Percentiles rank a stretch among this genome's conserved stretches.
phyloP scores from a whole-genome alignment of 2,113 vertebrate genomes.

The Xiphorhynchus elegans region DNA sequence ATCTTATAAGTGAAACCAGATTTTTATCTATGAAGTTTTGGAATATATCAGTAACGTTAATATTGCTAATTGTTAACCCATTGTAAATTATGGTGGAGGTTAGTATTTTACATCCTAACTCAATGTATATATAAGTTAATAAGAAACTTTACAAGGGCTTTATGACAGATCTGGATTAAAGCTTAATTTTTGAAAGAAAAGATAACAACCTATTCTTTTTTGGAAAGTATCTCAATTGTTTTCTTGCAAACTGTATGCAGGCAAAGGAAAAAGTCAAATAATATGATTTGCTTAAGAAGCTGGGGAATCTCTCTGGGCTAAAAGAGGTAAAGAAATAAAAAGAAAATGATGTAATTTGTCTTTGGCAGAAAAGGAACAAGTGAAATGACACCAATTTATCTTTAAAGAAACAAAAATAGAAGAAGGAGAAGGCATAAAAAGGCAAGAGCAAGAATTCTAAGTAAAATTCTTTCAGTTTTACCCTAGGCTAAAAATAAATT shows the following conservation, averaged over 20 bases:
- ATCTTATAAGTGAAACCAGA: not conserved
- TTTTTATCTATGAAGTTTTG: not conserved
- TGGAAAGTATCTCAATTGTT: not conserved
- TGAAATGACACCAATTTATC: conserved; percentile 32
- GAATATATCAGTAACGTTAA: not conserved
- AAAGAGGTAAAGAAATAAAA: conserved; percentile 14
- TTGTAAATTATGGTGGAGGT: not conserved
- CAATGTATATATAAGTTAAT: not conserved
- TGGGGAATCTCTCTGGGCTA: not conserved
- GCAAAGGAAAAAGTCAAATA: not conserved
- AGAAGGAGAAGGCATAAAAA: not conserved
- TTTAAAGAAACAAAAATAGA: conserved; percentile 2
- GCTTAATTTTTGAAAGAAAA: not conserved
- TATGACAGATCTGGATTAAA: not conserved
- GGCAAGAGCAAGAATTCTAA: not conserved
- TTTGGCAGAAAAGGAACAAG: not conserved
- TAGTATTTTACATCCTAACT: not conserved
- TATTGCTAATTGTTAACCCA: not conserved
- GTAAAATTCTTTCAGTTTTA: not conserved
- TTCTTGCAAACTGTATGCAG: not conserved
- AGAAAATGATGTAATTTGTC: not conserved
- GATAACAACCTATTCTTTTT: not conserved
- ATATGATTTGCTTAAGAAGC: not conserved
- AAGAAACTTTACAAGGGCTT: not conserved
- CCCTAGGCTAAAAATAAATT: conserved; percentile 7